These are phyloP conservation scores for Sebastes elongatus DNA, from an alignment of 2,797 vertebrate genomes.

Conservation along the genomic window DNA sequence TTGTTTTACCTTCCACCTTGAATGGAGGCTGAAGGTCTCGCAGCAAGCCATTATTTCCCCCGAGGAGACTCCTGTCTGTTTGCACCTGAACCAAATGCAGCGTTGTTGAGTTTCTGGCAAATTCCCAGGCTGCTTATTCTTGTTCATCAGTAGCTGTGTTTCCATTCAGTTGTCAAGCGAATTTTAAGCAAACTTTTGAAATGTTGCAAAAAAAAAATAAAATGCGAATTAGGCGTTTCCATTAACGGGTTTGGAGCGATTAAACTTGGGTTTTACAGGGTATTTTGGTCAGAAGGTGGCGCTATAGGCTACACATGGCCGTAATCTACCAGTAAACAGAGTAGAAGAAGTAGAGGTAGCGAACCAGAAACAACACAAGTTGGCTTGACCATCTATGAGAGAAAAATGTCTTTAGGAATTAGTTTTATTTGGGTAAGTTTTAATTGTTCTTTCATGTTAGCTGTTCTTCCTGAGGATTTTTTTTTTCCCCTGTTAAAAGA, in stretches of 20 bases:
- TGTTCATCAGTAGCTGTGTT: background rate
- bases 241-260: fast-evolving
- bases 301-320: too few species aligned
- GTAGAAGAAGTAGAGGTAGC: too few species aligned
- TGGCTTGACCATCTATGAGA: background rate
- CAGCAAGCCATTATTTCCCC: constrained; percentile 74
- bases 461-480: too few species aligned
- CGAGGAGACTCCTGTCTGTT: constrained; percentile 50
- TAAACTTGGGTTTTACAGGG: too few species aligned
- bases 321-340: too few species aligned
- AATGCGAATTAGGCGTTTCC: background rate
- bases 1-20: constrained; percentile 78
- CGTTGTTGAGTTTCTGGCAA: constrained; percentile 43
- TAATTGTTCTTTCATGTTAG: too few species aligned
- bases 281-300: too few species aligned
- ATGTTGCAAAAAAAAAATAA: background rate
- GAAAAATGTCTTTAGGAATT: too few species aligned
- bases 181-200: background rate
- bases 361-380: background rate
- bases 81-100: constrained; percentile 21
- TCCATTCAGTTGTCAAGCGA: background rate
- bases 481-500: too few species aligned
- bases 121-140: constrained; percentile 28
- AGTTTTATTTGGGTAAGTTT: too few species aligned
- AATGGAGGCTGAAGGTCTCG: constrained; percentile 72